Base-by-base conservation (phyloP, 2,113 vertebrate species). In the Ciconia boyciana region DNA sequence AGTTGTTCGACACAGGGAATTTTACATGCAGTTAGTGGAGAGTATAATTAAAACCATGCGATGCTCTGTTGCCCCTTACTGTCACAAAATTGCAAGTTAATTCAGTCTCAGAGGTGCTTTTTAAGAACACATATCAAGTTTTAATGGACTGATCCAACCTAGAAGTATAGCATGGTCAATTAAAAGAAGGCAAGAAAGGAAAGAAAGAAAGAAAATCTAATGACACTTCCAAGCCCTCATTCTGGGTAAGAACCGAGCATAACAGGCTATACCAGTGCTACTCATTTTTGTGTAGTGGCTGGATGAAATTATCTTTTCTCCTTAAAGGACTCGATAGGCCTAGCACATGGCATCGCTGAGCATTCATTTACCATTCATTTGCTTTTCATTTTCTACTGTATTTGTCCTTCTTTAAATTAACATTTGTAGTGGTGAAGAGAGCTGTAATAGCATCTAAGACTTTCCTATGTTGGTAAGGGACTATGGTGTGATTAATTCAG, bases 31-130 rank as follows among this genome's bases (percentile, higher is more conserved):
- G 94, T 72, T 65, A 48, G 89, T 77, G 75, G 44, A 57, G 83
- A 57, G 82, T 18, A 3, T 98, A 96, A 98, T 98, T 89, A 92
- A 96, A 97, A 96, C 77, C 97, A 97, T 83, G 51, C 43, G 34
- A 61, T 55, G 75, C 81, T 95, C 90, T 93, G 83, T 76, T 90
- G 93, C 91, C 75, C 83, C 83, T 82, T 60, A 44, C 89, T 96
- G 91, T 96, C 97, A 72, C 94, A 96, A 93, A 97, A 87, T 43
- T 77, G 60, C 85, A 65, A 87, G 77, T 86, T 87, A 77, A 77
- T 83, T 92, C 8, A 3, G 43, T 62, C 86, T 48, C 90, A 62
- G 94, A 95, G 89, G 84, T 72, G 86, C 69, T 90, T 95, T 97
- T 83, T 81, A 71, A 89, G 81, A 96, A 86, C 84, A 46, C 70